These are phyloP conservation scores for Chrysolina oricalcia DNA, from an alignment of 2,888 invertebrate genomes.

Conservation along the genomic window DNA sequence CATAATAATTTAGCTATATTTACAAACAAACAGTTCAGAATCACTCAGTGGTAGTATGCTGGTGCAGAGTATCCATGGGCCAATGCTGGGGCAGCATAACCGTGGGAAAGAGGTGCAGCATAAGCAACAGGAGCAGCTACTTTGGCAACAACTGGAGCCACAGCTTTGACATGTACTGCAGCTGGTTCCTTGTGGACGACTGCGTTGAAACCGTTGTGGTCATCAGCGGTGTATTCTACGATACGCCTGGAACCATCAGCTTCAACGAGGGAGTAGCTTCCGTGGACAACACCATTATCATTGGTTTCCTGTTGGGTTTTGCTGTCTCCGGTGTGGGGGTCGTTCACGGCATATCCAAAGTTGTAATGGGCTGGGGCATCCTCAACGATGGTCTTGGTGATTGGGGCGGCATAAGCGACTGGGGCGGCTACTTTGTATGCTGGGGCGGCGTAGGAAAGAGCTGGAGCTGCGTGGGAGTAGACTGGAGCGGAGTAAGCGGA, in stretches of 20 bases:
- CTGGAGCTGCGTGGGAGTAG: background rate
- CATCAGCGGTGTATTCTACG: too few species aligned
- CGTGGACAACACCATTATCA: slow-evolving; percentile 71
- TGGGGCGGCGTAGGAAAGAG: background rate
- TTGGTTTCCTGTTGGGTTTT: slow-evolving; percentile 78
- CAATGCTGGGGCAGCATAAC: slow-evolving; percentile 21
- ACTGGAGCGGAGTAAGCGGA: background rate
- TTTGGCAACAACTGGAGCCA: slow-evolving; percentile 53
- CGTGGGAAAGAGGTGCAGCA: slow-evolving; percentile 45
- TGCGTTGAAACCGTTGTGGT: too few species aligned
- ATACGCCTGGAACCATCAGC: too few species aligned
- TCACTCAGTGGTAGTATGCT: slow-evolving; percentile 22
- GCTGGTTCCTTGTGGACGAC: too few species aligned
- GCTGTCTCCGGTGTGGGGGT: slow-evolving; percentile 72
- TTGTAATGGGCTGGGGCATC: slow-evolving; percentile 49
- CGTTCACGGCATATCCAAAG: slow-evolving; percentile 51
- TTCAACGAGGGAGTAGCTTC: too few species aligned
- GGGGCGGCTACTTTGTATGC: slow-evolving; percentile 69
- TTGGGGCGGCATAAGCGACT: slow-evolving; percentile 58
- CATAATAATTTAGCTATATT: too few species aligned
- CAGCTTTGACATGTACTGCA: too few species aligned
- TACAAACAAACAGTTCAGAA: too few species aligned
- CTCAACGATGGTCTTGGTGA: slow-evolving; percentile 43
- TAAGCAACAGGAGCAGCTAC: slow-evolving; percentile 62
- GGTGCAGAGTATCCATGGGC: background rate